Percentiles rank a stretch among this genome's conserved stretches.
phyloP scores from a whole-genome alignment of 2,888 invertebrate genomes.

The Zele albiditarsus region DNA sequence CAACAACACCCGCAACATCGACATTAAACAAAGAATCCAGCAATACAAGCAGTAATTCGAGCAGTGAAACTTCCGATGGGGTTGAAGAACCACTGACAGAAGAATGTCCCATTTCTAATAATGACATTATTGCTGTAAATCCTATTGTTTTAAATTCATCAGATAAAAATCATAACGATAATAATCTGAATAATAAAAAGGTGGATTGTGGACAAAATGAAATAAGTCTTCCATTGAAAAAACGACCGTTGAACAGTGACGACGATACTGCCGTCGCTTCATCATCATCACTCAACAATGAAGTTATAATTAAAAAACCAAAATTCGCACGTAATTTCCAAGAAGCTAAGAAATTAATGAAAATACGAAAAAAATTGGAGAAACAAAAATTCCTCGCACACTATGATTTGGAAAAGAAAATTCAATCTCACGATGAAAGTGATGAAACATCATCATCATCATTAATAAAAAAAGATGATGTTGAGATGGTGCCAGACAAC shows the following conservation, averaged over 20 bases:
- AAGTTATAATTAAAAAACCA: constrained; percentile 77
- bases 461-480: constrained; percentile 47
- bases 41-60: constrained; percentile 75
- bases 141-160: constrained; percentile 13
- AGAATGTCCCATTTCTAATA: constrained; percentile 41
- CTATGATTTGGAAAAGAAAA: constrained; percentile 68
- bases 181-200: constrained; percentile 25
- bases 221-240: constrained; percentile 65
- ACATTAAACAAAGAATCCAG: constrained; percentile 74
- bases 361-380: constrained; percentile 79
- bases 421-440: constrained; percentile 22
- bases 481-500: constrained; percentile 65
- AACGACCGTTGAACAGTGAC: constrained; percentile 57
- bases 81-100: constrained; percentile 60
- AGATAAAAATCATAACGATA: constrained; percentile 15
- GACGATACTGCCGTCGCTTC: constrained; percentile 46
- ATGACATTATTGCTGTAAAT: constrained; percentile 40
- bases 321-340: constrained; percentile 81
- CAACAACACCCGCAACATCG: constrained; percentile 69
- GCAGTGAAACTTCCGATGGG: constrained; percentile 66
- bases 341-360: constrained; percentile 80
- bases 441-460: constrained; percentile 18
- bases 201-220: constrained; percentile 54
- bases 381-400: constrained; percentile 77
- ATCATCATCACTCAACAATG: constrained; percentile 28